Conservation (phyloP, 2,797 vertebrate species). For the Cyprinella venusta region DNA sequence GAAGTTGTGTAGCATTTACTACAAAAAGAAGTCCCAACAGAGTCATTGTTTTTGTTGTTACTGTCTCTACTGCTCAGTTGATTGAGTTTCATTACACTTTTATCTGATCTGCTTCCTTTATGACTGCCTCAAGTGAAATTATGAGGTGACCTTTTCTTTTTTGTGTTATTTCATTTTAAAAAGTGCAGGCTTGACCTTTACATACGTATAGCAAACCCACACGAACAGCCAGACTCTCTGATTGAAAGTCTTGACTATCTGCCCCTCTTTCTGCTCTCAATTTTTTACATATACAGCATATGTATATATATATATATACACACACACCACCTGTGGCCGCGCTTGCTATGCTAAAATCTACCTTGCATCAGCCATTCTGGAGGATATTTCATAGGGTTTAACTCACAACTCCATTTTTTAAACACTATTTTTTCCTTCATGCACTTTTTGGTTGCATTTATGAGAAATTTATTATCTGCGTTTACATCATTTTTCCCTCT, state of each 20-base stretch:
- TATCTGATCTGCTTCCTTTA: constrained; percentile 23
- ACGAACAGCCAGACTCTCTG: constrained; percentile 15
- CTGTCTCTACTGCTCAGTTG: background rate
- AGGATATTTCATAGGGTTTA: background rate
- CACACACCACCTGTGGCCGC: background rate
- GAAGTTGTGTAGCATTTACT: background rate
- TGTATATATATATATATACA: background rate
- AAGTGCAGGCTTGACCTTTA: constrained; percentile 57
- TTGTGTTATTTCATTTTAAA: constrained; percentile 49
- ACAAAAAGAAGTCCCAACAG: constrained; percentile 5
- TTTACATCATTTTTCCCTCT: background rate
- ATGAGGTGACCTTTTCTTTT: constrained; percentile 59
- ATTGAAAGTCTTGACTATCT: constrained; percentile 31
- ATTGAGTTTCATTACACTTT: constrained; percentile 25
- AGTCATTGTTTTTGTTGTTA: background rate
- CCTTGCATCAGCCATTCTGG: background rate
- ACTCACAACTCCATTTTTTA: background rate
- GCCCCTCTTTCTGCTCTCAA: constrained; percentile 10
- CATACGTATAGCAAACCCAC: constrained; percentile 39
- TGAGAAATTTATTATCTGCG: background rate
- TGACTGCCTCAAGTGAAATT: constrained; percentile 39
- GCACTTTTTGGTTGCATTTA: background rate
- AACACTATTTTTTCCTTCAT: background rate
- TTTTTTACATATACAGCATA: background rate
- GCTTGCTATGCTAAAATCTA: background rate